Base-by-base conservation (phyloP, 2,113 vertebrate species). In the Antigone vipio region DNA sequence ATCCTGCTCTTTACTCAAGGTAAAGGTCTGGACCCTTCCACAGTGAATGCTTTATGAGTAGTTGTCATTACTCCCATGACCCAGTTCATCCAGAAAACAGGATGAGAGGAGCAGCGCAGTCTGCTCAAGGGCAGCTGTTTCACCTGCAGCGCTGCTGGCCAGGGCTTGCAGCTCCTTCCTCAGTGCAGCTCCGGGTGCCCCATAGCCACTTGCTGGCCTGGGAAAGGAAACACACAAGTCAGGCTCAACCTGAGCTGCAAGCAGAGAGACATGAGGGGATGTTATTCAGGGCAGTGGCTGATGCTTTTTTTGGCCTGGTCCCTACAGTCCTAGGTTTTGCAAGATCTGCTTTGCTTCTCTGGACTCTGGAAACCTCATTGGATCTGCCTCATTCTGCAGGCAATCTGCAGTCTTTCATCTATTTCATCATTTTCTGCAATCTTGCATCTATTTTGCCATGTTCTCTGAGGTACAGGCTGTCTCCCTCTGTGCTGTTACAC, bases 61-160 rank as follows among this genome's bases (percentile, higher is more conserved):
- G 27, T 53, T 60, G 15, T n/a, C 34, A 62, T 30, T 64, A 59
- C 17, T 72, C 12, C 23, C 18, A 63, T 1, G 3, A 68, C 9
- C 9, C 20, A 53, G 9, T 60, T 71, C 9, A 42, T 40, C 55
- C 9, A 76, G 49, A 63, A 90, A 95, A 60, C 2, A 2, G 21
- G 21, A 40, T 1, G 2, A 64, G 23, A 68, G 10, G 5, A 24
- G 7, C 10, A 47, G 5, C 0, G 0, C 5, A 6, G 7, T 34
- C 17, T 7, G 2, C 44, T 26, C 9, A 26, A 74, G 56, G 32
- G 21, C 12, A 85, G 17, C 4, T 63, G 7, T 66, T 52, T 80
- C 27, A 56, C 12, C 26, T 34, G 16, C 49, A 53, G 30, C 26
- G 21, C 14, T 59, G 34, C 32, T 69, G 38, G 4, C 34, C 3